These are phyloP conservation scores for Rhabdophis nuchalis DNA, from an alignment of 2,797 vertebrate species.

Conservation along the genomic window DNA sequence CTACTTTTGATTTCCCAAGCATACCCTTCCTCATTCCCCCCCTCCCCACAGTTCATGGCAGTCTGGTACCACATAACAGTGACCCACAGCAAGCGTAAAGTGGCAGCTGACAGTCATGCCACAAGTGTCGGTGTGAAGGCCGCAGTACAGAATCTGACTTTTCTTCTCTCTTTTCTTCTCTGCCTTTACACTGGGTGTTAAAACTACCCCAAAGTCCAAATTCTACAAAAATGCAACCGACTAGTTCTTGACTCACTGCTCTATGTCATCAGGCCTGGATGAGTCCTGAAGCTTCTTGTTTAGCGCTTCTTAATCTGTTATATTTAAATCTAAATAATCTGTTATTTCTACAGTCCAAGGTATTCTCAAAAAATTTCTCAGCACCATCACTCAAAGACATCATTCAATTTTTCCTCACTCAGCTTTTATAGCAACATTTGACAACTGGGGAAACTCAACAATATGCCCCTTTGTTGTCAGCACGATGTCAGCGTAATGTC, in stretches of 20 bases:
- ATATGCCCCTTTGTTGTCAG: not conserved
- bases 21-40: accelerated
- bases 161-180: not conserved
- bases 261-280: not conserved
- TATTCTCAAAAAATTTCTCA: not conserved
- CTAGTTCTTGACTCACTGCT: not conserved
- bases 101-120: not conserved
- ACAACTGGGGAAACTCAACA: not conserved
- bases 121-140: not conserved
- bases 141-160: not conserved
- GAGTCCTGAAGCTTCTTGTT: not conserved
- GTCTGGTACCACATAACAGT: not conserved
- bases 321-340: not conserved
- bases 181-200: not conserved
- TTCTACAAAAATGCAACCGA: not conserved
- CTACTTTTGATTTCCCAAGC: not conserved
- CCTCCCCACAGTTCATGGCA: not conserved
- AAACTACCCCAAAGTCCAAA: not conserved
- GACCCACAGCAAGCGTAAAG: not conserved
- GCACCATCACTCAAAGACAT: not conserved
- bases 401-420: not conserved
- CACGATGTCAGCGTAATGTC: not conserved
- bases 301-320: not conserved
- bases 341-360: not conserved
- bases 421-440: not conserved